Evolutionary conservation across 2,113 vertebrate species (phyloP), one percentile per base, ranked within the genome.

Genomic region (Eublepharis macularius): DNA sequence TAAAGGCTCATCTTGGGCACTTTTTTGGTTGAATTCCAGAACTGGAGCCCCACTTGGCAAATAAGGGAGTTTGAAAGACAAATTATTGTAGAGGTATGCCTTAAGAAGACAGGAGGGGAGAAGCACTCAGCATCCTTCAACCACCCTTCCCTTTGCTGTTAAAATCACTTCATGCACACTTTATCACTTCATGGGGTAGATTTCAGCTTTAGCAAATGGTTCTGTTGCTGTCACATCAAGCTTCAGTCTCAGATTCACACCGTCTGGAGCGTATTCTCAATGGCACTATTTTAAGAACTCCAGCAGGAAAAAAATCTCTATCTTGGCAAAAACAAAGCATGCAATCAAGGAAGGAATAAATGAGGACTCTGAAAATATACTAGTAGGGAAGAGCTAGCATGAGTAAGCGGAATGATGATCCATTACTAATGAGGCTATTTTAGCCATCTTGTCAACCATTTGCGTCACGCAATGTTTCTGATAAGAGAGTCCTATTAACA

Each of bases 281-380:
- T 75, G 24, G 51, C 19, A 3, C 17, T 87, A 89, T 91, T 92
- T 90, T 90, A 94, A 89, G 65, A 92, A 26, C 68, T 2, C 2
- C 24, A 75, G 60, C 34, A 65, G 34, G 83, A 54, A 80, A 60
- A 88, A 93, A 92, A n/a, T n/a, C 86, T 89, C 82, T 43, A 14
- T 6, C 41, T 85, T 89, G 87, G 82, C 16, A 86, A 94, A 85
- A 94, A 89, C 49, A 87, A 94, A 88, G 10, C 66, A 13, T 76
- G 43, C 70, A 89, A 86, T 87, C 78, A 91, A 76, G 63, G 39
- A 84, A 92, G 63, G 45, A 92, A 87, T 90, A 91, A 94, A 88
- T 77, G 83, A 90, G 65, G 17, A 57, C 43, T 77, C 82, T 36
- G 34, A 57, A 84, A 85, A 91, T n/a, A 75, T 24, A 39, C 13